phyloP scores from a whole-genome alignment of 2,113 vertebrate genomes.

The Trogon melanurus region DNA sequence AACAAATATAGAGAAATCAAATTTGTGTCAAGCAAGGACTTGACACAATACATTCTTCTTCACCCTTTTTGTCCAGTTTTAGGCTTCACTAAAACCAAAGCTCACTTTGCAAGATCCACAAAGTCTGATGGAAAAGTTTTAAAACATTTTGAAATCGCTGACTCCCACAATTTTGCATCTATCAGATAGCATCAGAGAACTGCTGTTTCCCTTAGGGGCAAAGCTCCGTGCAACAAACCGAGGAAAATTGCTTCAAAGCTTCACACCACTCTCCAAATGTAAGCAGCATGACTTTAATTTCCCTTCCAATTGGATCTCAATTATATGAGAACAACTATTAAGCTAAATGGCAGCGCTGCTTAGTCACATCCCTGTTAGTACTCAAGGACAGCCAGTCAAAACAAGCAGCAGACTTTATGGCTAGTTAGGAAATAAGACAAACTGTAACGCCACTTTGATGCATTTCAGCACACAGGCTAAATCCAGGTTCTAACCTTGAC shows the following conservation, averaged over 20 bases:
- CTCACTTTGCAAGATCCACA: neutral
- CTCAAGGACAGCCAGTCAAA: slow-evolving; percentile 28
- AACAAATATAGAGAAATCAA: neutral
- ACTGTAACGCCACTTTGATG: neutral
- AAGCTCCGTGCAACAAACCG: neutral
- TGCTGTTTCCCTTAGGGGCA: neutral
- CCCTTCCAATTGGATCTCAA: neutral
- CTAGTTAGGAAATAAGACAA: neutral
- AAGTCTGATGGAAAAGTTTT: neutral
- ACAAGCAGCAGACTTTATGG: neutral
- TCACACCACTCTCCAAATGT: neutral
- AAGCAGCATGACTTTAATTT: slow-evolving; percentile 34
- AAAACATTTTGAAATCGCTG: neutral
- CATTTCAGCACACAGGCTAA: neutral
- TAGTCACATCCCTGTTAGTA: neutral
- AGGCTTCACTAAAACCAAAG: neutral
- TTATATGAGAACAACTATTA: slow-evolving; percentile 14
- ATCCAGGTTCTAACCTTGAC: neutral
- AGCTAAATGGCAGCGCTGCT: slow-evolving; percentile 6
- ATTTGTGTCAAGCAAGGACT: neutral
- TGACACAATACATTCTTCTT: neutral
- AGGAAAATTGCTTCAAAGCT: neutral
- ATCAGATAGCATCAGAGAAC: neutral
- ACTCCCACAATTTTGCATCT: neutral
- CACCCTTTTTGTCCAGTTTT: neutral